Percentiles rank a stretch among this genome's conserved stretches.
phyloP scores from a whole-genome alignment of 2,888 invertebrate genomes.

The Diarsia dahlii region DNA sequence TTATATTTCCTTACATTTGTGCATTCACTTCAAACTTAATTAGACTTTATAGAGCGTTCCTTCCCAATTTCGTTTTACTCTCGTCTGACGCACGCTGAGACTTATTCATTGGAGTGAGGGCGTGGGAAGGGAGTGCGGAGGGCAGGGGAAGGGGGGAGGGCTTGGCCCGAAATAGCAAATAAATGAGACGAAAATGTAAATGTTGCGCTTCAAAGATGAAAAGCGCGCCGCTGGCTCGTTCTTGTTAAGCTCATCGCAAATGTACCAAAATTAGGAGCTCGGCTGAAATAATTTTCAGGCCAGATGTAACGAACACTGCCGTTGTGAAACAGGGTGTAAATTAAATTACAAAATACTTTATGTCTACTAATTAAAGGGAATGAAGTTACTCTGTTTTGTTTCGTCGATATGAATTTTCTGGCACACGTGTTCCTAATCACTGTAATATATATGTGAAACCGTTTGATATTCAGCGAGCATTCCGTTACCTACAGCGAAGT shows the following conservation, averaged over 20 bases:
- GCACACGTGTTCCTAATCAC: slow-evolving; percentile 47
- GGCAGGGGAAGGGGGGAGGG: slow-evolving; percentile 74
- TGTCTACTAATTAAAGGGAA: slow-evolving; percentile 71
- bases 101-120: slow-evolving; percentile 88
- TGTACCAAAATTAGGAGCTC: slow-evolving; percentile 89
- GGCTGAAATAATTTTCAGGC: slow-evolving; percentile 88
- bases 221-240: slow-evolving; percentile 88
- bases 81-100: slow-evolving; percentile 88
- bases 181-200: slow-evolving; percentile 91
- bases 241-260: slow-evolving; percentile 90
- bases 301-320: slow-evolving; percentile 83
- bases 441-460: slow-evolving; percentile 16
- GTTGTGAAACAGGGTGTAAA: slow-evolving; percentile 70
- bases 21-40: slow-evolving; percentile 90
- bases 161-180: slow-evolving; percentile 90
- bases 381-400: slow-evolving; percentile 54
- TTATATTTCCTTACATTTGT: slow-evolving; percentile 88
- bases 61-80: slow-evolving; percentile 89
- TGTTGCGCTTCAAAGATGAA: slow-evolving; percentile 91
- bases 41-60: slow-evolving; percentile 91
- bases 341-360: slow-evolving; percentile 72
- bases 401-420: slow-evolving; percentile 51
- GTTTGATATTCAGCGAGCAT: slow-evolving; percentile 33
- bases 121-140: slow-evolving; percentile 72
- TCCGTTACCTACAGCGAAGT: slow-evolving; percentile 47